phyloP scores from a whole-genome alignment of 1,140 invertebrate species.

The Calephelis nemesis region DNA sequence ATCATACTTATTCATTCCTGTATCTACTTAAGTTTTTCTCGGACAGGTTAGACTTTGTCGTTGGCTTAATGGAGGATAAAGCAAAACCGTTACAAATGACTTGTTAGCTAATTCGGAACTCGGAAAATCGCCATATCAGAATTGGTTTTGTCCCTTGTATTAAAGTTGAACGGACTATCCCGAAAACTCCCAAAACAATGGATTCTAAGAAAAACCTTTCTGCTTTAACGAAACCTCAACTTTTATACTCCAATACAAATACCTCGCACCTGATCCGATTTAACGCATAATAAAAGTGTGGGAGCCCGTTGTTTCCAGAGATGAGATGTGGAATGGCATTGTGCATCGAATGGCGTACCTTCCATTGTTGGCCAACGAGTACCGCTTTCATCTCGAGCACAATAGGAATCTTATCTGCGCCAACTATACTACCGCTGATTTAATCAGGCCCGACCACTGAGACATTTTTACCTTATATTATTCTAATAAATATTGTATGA shows the following conservation, averaged over 20 bases:
- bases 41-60: too few relatives aligned
- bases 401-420: constrained; percentile 64
- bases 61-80: too few relatives aligned
- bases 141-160: too few relatives aligned
- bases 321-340: constrained; percentile 62
- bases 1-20: too few relatives aligned
- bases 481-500: neutral
- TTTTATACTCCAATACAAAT: constrained; percentile 7
- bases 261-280: constrained; percentile 52
- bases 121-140: too few relatives aligned
- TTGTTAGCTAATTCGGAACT: too few relatives aligned
- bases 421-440: constrained; percentile 50
- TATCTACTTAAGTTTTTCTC: too few relatives aligned
- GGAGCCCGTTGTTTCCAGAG: constrained; percentile 60
- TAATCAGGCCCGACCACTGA: constrained; percentile 42
- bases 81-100: too few relatives aligned
- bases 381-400: constrained; percentile 53
- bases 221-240: neutral
- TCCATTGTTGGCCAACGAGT: constrained; percentile 45
- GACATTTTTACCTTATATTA: constrained; percentile 22
- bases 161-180: neutral
- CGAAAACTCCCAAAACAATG: neutral
- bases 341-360: constrained; percentile 54
- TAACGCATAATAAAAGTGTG: constrained; percentile 64
- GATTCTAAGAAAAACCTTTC: neutral